phyloP scores from a whole-genome alignment of 2,113 vertebrate genomes.

The Corynorhinus townsendii region DNA sequence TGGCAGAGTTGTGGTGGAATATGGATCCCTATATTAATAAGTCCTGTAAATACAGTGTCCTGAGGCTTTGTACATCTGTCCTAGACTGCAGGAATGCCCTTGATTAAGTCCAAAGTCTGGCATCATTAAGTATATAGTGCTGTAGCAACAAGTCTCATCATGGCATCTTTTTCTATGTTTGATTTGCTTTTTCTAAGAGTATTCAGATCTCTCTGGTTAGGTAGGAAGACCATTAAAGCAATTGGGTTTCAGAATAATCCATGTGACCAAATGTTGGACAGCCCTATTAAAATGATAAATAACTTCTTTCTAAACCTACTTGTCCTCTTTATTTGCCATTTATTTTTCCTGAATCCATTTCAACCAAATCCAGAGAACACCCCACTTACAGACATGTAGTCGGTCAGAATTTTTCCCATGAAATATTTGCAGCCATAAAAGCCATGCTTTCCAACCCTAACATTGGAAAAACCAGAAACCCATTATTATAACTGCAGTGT shows the following conservation, averaged over 20 bases:
- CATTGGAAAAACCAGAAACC: slow-evolving; percentile 61
- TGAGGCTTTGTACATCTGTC: slow-evolving; percentile 81
- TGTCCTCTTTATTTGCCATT: slow-evolving; percentile 70
- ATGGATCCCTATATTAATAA: slow-evolving; percentile 76
- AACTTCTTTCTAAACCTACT: slow-evolving; percentile 63
- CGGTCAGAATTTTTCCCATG: slow-evolving; percentile 14
- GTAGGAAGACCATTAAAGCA: slow-evolving; percentile 26
- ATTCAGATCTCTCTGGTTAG: slow-evolving; percentile 23
- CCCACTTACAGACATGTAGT: background rate
- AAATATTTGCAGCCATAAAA: slow-evolving; percentile 35
- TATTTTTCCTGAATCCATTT: slow-evolving; percentile 55
- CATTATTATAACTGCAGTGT: slow-evolving; percentile 49
- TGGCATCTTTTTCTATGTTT: slow-evolving; percentile 58
- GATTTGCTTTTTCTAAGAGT: slow-evolving; percentile 48
- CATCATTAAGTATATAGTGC: slow-evolving; percentile 72
- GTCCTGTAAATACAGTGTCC: slow-evolving; percentile 81
- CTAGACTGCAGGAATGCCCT: slow-evolving; percentile 78
- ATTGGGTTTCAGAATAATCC: slow-evolving; percentile 51
- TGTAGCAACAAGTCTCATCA: slow-evolving; percentile 44
- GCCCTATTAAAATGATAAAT: slow-evolving; percentile 67
- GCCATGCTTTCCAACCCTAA: slow-evolving; percentile 34
- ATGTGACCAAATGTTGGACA: slow-evolving; percentile 61
- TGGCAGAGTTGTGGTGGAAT: slow-evolving; percentile 76
- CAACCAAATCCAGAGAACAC: slow-evolving; percentile 38
- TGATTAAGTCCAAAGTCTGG: slow-evolving; percentile 78